Conservation (phyloP, 1,140 invertebrate genomes). For the Lineus longissimus region DNA sequence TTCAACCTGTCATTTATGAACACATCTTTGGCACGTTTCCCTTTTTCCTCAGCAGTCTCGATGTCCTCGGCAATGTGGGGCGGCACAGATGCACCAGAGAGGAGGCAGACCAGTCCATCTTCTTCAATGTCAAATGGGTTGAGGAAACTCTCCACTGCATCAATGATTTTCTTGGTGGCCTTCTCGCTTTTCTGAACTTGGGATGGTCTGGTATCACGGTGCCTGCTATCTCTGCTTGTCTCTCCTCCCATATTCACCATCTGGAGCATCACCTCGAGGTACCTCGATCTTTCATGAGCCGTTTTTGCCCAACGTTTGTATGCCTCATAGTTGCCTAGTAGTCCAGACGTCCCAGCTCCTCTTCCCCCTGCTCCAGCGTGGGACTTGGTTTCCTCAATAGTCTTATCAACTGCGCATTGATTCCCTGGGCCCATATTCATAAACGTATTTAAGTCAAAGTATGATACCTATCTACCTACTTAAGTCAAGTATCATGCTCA, state of each 20-base stretch:
- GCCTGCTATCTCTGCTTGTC: neutral
- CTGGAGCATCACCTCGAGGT: neutral
- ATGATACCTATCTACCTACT: no score
- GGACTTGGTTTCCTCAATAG: no score
- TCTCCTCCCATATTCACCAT: neutral
- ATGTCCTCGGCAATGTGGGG: no score
- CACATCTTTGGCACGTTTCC: conserved; percentile 10
- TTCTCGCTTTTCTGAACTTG: conserved; percentile 21
- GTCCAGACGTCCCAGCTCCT: neutral
- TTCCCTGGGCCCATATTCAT: no score
- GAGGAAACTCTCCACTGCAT: conserved; percentile 17
- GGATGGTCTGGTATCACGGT: conserved; percentile 16
- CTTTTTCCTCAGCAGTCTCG: no score
- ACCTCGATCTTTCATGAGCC: conserved; percentile 19
- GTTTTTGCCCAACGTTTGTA: conserved; percentile 30
- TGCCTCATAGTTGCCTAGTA: conserved; percentile 17
- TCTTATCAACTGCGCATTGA: no score
- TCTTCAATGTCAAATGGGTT: conserved; percentile 18
- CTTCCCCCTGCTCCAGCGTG: neutral
- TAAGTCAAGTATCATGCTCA: no score
- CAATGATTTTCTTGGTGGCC: conserved; percentile 8
- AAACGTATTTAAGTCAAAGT: no score
- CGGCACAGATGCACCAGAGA: neutral
- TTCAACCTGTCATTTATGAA: conserved; percentile 22
- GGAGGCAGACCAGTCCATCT: conserved; percentile 1